These are phyloP conservation scores for Lasioglossum baleicum DNA, from an alignment of 1,140 invertebrate genomes.

Conservation along the genomic window DNA sequence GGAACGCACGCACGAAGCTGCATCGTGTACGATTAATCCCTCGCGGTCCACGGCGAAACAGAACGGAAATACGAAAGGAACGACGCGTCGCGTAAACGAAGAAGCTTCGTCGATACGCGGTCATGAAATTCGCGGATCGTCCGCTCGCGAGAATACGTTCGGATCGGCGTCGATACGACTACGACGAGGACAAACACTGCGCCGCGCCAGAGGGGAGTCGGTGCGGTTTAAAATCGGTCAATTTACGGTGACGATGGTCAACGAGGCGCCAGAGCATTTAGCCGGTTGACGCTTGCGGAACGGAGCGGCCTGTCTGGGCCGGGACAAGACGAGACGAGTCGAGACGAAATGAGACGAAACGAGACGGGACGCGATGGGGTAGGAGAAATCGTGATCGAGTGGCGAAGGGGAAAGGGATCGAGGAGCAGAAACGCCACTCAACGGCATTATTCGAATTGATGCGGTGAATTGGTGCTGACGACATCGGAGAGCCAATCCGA, in stretches of 20 bases:
- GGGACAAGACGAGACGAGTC: conserved; percentile 40
- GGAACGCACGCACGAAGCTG: background rate
- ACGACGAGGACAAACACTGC: background rate
- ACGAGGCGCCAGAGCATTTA: conserved; percentile 77
- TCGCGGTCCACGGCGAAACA: no score
- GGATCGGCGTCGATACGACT: background rate
- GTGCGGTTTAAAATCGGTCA: conserved; percentile 73
- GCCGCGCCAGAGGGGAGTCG: background rate
- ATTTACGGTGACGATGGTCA: conserved; percentile 75
- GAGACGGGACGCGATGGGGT: conserved; percentile 35
- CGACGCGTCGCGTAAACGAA: no score
- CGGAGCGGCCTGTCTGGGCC: conserved; percentile 39
- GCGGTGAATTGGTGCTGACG: conserved; percentile 73
- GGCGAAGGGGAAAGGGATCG: conserved; percentile 34
- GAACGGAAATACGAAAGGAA: no score
- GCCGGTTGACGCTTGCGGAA: conserved; percentile 68
- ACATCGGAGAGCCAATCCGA: conserved; percentile 70
- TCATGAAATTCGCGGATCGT: no score
- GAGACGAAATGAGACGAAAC: conserved; percentile 36
- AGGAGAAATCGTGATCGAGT: conserved; percentile 48
- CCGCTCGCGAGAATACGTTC: no score
- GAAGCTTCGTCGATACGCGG: no score
- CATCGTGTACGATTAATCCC: no score
- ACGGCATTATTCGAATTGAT: conserved; percentile 74
- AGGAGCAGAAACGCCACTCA: conserved; percentile 65